Evolutionary conservation across 2,888 invertebrate species (phyloP).

Genomic region (Rhorus exstirpatorius): DNA sequence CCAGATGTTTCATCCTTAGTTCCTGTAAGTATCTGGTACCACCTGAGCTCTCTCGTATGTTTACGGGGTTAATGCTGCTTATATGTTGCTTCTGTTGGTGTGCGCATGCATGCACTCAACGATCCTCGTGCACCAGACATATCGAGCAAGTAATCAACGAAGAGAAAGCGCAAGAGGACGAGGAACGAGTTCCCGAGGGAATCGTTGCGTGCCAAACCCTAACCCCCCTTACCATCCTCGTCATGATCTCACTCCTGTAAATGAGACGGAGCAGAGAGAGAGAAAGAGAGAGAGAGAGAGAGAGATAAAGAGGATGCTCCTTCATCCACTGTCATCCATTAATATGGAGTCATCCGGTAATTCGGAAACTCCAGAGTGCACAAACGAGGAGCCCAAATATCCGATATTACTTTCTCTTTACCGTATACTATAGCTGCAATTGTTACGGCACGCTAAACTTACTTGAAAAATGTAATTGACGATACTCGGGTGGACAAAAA

Average conservation of each 20-base stretch:
- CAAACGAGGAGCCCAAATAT: conserved; percentile 25
- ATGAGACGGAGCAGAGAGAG: conserved; percentile 3
- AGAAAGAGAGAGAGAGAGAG: conserved; percentile 2
- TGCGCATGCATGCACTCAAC: conserved; percentile 20
- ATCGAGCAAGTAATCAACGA: conserved; percentile 1
- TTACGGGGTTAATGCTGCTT: conserved; percentile 41
- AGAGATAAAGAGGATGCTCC: background rate
- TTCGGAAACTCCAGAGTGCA: conserved; percentile 42
- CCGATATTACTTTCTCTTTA: background rate
- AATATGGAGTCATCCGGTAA: conserved; percentile 47
- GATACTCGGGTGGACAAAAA: background rate
- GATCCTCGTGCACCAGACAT: conserved; percentile 16
- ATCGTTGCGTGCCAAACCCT: conserved; percentile 2
- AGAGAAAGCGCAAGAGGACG: conserved; percentile 21
- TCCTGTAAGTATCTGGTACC: conserved; percentile 50
- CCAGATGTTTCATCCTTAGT: conserved; percentile 38
- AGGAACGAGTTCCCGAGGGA: conserved; percentile 15
- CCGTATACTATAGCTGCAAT: background rate
- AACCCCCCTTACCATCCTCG: conserved; percentile 5
- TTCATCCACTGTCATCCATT: conserved; percentile 23
- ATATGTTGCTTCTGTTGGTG: conserved; percentile 13
- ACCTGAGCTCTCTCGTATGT: conserved; percentile 44
- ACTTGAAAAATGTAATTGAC: background rate
- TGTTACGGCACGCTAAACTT: background rate
- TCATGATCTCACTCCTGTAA: background rate